Evolutionary conservation across 2,797 vertebrate species (phyloP).

Genomic region (Dallia pectoralis): DNA sequence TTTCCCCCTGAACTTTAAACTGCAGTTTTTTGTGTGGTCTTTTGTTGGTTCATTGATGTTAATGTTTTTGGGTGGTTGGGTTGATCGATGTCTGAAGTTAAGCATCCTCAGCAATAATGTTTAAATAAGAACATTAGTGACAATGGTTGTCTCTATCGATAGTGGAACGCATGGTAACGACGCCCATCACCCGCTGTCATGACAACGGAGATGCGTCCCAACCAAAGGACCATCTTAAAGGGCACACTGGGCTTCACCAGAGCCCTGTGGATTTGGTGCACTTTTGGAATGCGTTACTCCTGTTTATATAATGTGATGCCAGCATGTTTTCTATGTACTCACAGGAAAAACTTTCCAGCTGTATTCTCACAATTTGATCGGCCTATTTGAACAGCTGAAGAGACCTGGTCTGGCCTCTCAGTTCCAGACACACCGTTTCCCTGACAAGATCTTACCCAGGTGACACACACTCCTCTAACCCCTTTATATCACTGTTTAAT

Average conservation of each 20-base stretch:
- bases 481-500: background rate
- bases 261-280: background rate
- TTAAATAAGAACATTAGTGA: too few relatives aligned
- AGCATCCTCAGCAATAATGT: too few relatives aligned
- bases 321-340: constrained; percentile 10
- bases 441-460: constrained; percentile 89
- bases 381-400: constrained; percentile 96
- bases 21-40: background rate
- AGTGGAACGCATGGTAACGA: too few relatives aligned
- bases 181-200: background rate
- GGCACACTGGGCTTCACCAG: background rate
- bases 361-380: constrained; percentile 97
- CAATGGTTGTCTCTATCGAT: too few relatives aligned
- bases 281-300: background rate
- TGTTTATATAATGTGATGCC: background rate
- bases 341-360: constrained; percentile 95
- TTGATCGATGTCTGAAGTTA: too few relatives aligned
- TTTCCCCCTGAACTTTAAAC: background rate
- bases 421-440: constrained; percentile 95
- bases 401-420: constrained; percentile 94
- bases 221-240: background rate
- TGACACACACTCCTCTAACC: constrained; percentile 42
- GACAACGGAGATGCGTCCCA: background rate
- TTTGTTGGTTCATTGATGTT: background rate
- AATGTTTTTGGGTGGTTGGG: too few relatives aligned